Percentiles rank a stretch among this genome's conserved stretches.
Evolutionary conservation across 2,888 invertebrate species (phyloP).

Genomic region (Physocephala rufipes): DNA sequence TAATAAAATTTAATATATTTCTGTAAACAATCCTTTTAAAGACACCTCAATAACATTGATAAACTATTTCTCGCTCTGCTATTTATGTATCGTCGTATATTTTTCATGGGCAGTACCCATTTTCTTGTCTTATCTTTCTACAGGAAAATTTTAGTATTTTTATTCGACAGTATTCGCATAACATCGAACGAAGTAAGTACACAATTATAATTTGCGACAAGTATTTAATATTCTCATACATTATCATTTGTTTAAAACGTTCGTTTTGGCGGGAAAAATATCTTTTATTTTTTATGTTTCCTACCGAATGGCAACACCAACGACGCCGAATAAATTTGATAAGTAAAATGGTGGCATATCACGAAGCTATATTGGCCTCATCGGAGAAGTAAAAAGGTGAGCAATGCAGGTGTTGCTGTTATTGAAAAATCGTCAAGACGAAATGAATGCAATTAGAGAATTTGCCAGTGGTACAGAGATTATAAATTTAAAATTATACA

Average conservation of each 20-base stretch:
- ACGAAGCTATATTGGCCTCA: conserved; percentile 19
- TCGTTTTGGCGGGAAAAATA: conserved; percentile 27
- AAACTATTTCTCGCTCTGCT: no score
- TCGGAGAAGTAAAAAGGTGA: conserved; percentile 6
- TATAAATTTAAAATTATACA: not conserved
- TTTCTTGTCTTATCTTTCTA: no score
- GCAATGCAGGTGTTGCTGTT: not conserved
- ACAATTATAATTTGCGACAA: not conserved
- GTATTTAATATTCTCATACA: no score
- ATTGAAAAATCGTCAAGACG: not conserved
- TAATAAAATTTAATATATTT: no score
- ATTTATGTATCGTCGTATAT: no score
- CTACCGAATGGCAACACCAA: conserved; percentile 24
- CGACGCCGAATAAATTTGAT: not conserved
- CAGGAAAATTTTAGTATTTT: not conserved
- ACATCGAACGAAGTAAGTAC: conserved; percentile 2
- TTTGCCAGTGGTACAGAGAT: no score
- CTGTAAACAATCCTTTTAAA: no score
- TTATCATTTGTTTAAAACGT: not conserved
- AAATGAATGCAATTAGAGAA: not conserved
- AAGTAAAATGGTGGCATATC: conserved; percentile 39
- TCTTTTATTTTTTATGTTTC: conserved; percentile 1
- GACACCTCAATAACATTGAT: no score
- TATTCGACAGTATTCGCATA: not conserved
- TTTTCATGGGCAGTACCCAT: no score